These are phyloP conservation scores for Vanessa atalanta DNA, from an alignment of 1,140 invertebrate species.

Conservation along the genomic window DNA sequence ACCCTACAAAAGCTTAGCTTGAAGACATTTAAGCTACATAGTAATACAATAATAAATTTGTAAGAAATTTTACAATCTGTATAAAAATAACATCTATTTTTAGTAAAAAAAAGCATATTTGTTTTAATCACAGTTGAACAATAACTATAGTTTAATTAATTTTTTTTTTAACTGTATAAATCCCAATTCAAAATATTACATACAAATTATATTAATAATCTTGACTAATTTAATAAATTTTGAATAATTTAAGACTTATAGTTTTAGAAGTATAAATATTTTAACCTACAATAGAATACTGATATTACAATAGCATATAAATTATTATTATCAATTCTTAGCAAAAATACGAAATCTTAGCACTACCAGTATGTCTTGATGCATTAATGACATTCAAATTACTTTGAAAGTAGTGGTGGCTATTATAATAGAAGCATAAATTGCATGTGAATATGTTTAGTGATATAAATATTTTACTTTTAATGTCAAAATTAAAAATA, in stretches of 20 bases:
- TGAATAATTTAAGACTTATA: too few relatives aligned
- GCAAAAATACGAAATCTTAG: conserved; percentile 8
- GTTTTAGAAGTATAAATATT: background rate
- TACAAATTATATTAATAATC: background rate
- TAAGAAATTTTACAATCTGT: background rate
- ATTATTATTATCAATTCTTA: background rate
- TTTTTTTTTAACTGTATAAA: too few relatives aligned
- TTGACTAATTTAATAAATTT: too few relatives aligned
- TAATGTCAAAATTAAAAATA: conserved; percentile 14
- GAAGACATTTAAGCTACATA: background rate
- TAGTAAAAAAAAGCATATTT: background rate
- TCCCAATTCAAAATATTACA: background rate
- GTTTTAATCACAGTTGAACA: background rate
- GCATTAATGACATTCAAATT: background rate
- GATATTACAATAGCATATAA: conserved; percentile 2
- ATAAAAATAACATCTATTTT: conserved; percentile 4
- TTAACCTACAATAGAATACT: background rate
- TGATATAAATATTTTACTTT: background rate
- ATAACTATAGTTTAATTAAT: background rate
- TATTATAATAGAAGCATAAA: background rate
- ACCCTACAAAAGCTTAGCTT: conserved; percentile 15
- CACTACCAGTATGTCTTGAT: conserved; percentile 8
- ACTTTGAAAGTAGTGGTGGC: background rate
- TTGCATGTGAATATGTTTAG: background rate
- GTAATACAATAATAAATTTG: background rate